Evolutionary conservation across 2,888 invertebrate species (phyloP).

Genomic region (Nycteola revayana): DNA sequence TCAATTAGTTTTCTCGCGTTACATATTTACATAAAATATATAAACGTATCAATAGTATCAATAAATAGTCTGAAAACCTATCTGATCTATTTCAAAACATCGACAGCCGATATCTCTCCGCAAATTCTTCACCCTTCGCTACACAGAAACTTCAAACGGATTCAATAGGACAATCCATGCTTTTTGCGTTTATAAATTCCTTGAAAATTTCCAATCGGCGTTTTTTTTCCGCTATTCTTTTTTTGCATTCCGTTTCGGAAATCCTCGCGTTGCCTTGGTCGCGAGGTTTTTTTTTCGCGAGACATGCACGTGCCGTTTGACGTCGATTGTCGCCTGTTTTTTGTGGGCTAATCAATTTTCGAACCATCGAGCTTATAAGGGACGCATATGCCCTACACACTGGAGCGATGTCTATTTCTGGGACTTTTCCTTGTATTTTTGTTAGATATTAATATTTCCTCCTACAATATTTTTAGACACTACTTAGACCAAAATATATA

Average conservation of each 20-base stretch:
- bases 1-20: too few species aligned
- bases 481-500: too few species aligned
- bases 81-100: neutral
- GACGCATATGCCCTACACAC: conserved; percentile 33
- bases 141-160: conserved; percentile 12
- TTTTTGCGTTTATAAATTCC: conserved; percentile 31
- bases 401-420: conserved; percentile 22
- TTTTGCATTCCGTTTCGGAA: conserved; percentile 35
- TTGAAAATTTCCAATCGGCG: conserved; percentile 24
- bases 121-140: too few species aligned
- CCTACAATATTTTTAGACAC: too few species aligned
- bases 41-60: too few species aligned
- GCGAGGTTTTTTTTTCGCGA: conserved; percentile 36
- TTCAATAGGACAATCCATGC: conserved; percentile 26
- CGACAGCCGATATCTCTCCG: neutral
- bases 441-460: too few species aligned
- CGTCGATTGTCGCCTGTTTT: conserved; percentile 43
- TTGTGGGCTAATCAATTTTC: conserved; percentile 52
- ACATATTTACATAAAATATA: too few species aligned
- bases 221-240: conserved; percentile 30
- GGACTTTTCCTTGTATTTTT: too few species aligned
- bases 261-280: conserved; percentile 27
- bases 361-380: conserved; percentile 26
- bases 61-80: too few species aligned
- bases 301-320: conserved; percentile 54